phyloP scores from a whole-genome alignment of 2,113 vertebrate species.

The Ciconia stormi region DNA sequence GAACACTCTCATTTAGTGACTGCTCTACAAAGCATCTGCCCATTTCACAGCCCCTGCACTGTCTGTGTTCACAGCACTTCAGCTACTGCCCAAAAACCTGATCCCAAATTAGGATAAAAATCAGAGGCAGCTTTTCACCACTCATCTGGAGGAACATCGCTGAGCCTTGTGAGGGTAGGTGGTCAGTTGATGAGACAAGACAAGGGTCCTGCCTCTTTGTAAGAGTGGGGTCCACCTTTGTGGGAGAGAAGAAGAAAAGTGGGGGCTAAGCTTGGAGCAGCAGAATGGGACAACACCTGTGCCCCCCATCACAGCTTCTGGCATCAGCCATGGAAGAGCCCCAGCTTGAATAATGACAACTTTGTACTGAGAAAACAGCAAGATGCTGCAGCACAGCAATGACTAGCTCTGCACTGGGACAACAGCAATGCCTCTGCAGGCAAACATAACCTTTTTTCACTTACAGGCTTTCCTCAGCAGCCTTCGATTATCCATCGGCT shows the following conservation, averaged over 20 bases:
- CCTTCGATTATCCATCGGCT: neutral
- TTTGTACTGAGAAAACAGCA: neutral
- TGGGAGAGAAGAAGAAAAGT: neutral
- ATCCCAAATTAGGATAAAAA: neutral
- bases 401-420: neutral
- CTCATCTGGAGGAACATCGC: neutral
- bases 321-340: fast-evolving
- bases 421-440: neutral
- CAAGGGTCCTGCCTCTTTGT: neutral
- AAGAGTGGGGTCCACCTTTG: neutral
- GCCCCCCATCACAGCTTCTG: neutral
- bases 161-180: neutral
- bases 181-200: neutral
- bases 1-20: neutral
- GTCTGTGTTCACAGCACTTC: neutral
- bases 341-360: neutral
- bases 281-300: neutral
- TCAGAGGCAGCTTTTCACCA: neutral
- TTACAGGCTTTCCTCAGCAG: neutral
- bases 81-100: neutral
- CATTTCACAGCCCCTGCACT: neutral
- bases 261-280: neutral
- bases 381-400: neutral
- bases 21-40: neutral
- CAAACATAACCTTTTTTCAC: neutral